These are phyloP conservation scores for Azemiops feae DNA, from an alignment of 2,113 vertebrate genomes.

Conservation along the genomic window DNA sequence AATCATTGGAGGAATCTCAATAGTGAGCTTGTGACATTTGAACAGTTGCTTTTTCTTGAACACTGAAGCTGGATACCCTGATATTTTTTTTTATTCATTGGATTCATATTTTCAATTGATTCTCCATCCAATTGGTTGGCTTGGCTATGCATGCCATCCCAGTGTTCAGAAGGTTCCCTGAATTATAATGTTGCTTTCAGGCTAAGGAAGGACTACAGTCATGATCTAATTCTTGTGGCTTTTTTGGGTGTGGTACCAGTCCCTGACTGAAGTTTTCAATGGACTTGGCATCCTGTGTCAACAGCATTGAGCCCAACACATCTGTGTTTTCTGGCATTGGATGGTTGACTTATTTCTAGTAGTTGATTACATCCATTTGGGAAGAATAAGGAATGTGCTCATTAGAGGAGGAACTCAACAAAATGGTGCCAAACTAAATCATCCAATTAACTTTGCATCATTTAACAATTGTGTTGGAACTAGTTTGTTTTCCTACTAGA, in stretches of 20 bases:
- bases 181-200: background rate
- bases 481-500: background rate
- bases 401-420: conserved; percentile 50
- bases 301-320: conserved; percentile 52
- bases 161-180: background rate
- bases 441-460: background rate
- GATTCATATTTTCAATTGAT: background rate
- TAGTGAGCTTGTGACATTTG: background rate
- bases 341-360: conserved; percentile 54
- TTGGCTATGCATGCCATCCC: background rate
- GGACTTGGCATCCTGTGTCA: conserved; percentile 32
- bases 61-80: background rate
- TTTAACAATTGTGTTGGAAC: rapidly evolving
- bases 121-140: background rate
- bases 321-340: conserved; percentile 54
- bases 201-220: conserved; percentile 13
- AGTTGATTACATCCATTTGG: conserved; percentile 37
- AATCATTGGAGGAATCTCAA: background rate
- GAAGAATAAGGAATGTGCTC: conserved; percentile 48
- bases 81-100: background rate
- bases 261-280: conserved; percentile 37
- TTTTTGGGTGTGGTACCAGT: conserved; percentile 41
- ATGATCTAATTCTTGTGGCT: conserved; percentile 36
- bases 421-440: conserved; percentile 39
- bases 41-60: background rate